A percentile compares a stretch with the other conserved stretches of the same genome.
These are phyloP conservation scores for Nasua narica DNA, from an alignment of 2,797 vertebrate genomes.

Conservation along the genomic window DNA sequence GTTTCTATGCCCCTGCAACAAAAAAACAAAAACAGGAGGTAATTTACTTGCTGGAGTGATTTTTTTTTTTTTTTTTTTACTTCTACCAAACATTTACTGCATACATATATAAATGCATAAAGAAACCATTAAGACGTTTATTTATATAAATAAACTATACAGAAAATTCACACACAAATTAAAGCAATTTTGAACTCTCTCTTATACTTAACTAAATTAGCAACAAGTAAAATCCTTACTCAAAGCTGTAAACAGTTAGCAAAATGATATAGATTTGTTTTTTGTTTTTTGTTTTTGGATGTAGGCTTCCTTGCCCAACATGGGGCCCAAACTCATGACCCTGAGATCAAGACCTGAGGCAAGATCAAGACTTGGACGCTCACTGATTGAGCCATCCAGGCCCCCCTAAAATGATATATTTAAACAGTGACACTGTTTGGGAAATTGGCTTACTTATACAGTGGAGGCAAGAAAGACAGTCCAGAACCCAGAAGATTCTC, in stretches of 20 bases:
- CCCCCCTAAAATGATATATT: neutral
- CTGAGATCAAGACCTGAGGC: neutral
- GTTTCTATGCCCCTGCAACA: neutral
- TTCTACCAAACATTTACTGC: neutral
- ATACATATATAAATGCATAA: neutral
- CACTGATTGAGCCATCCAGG: neutral
- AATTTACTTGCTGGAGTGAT: neutral
- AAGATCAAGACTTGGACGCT: neutral
- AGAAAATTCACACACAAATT: neutral
- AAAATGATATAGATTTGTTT: neutral
- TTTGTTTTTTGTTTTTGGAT: neutral
- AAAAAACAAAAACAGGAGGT: neutral
- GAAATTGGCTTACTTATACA: neutral
- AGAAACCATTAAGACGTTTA: conserved; percentile 17
- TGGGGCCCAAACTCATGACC: neutral
- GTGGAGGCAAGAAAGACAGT: neutral
- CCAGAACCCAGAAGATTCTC: neutral
- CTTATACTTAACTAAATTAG: neutral
- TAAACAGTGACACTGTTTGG: neutral
- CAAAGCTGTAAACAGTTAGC: neutral
- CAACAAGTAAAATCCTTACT: neutral
- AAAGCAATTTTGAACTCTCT: neutral
- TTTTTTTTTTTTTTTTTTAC: neutral
- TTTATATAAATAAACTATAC: conserved; percentile 14
- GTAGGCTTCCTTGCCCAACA: neutral